Conservation (phyloP, 1,140 invertebrate genomes). For the Centruroides sculpturatus region DNA sequence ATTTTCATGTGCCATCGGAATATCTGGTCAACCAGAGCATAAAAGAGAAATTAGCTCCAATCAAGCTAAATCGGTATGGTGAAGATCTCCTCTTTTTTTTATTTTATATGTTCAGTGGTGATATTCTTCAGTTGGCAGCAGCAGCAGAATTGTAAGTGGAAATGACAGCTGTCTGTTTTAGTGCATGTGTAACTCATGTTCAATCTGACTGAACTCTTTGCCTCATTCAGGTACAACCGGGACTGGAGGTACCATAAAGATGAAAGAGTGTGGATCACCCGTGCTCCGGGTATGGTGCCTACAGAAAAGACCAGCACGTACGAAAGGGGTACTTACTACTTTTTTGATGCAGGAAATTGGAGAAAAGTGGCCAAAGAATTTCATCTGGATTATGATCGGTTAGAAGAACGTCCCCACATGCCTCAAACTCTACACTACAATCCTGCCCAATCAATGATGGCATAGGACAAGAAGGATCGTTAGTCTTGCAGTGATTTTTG, state of each 20-base stretch:
- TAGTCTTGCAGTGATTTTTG: too few species aligned
- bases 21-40: constrained; percentile 80
- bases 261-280: constrained; percentile 97
- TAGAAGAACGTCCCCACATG: constrained; percentile 63
- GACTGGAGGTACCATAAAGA: constrained; percentile 99
- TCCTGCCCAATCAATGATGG: constrained; percentile 4
- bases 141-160: constrained; percentile 85
- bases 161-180: neutral
- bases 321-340: constrained; percentile 96
- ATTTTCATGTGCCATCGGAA: constrained; percentile 96
- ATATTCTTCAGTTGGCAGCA: constrained; percentile 90
- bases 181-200: neutral
- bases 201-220: constrained; percentile 3
- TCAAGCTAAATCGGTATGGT: constrained; percentile 91
- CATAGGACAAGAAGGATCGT: neutral
- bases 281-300: constrained; percentile 80
- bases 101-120: constrained; percentile 97
- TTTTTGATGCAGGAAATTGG: constrained; percentile 91
- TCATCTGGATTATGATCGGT: constrained; percentile 91
- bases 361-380: constrained; percentile 89
- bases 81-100: constrained; percentile 98
- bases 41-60: constrained; percentile 61
- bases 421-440: constrained; percentile 5
- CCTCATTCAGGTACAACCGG: constrained; percentile 57
- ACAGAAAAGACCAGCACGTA: constrained; percentile 88